These are phyloP conservation scores for Aeoliscus strigatus DNA, from an alignment of 2,797 vertebrate genomes.

Conservation along the genomic window DNA sequence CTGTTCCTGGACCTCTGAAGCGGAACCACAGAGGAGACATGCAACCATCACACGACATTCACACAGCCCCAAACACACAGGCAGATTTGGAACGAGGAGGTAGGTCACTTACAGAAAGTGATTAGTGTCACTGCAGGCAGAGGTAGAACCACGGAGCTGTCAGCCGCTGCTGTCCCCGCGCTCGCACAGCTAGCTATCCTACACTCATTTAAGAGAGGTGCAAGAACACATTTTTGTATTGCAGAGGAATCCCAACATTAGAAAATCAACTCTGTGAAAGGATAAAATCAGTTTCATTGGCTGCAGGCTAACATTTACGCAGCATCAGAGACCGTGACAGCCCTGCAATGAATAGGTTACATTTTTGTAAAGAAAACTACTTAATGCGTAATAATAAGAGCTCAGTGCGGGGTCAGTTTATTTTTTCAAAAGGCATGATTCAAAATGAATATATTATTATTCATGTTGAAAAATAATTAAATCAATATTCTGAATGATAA, in stretches of 20 bases:
- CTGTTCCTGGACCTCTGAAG: slow-evolving; percentile 65
- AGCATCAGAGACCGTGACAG: too few relatives aligned
- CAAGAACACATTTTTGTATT: slow-evolving; percentile 5
- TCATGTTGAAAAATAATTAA: too few relatives aligned
- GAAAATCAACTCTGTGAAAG: slow-evolving; percentile 7
- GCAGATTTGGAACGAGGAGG: slow-evolving; percentile 51
- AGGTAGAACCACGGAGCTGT: slow-evolving; percentile 58
- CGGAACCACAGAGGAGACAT: slow-evolving; percentile 67
- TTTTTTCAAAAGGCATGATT: too few relatives aligned
- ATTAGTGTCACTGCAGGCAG: slow-evolving; percentile 69
- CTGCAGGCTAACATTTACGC: too few relatives aligned
- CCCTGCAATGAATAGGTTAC: too few relatives aligned
- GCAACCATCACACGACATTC: slow-evolving; percentile 40
- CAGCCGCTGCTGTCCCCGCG: slow-evolving; percentile 48
- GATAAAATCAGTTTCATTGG: background rate
- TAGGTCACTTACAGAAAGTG: slow-evolving; percentile 68
- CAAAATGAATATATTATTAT: too few relatives aligned
- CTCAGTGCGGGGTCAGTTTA: too few relatives aligned
- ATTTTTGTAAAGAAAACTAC: too few relatives aligned
- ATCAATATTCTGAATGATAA: too few relatives aligned
- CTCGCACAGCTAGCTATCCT: slow-evolving; percentile 22
- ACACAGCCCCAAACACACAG: slow-evolving; percentile 20
- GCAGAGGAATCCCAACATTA: slow-evolving; percentile 6
- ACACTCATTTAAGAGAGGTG: slow-evolving; percentile 13
- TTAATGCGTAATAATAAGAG: too few relatives aligned